Evolutionary conservation across 2,113 vertebrate genomes (phyloP), one percentile per base, ranked within the genome.

Genomic region (Cettia cetti): DNA sequence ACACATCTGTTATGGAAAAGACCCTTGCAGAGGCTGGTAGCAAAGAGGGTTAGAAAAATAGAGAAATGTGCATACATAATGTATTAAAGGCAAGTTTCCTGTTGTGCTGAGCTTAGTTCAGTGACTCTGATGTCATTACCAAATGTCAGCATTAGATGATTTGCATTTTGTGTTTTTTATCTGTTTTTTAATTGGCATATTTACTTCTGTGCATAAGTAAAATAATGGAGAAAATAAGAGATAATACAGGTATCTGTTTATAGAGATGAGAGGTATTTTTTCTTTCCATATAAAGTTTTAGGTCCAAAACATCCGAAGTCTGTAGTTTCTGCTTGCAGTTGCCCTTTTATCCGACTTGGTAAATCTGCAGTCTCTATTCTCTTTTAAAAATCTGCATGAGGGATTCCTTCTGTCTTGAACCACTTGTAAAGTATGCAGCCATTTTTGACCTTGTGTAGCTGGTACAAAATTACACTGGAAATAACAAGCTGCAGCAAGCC

Each of bases 291-390:
- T 86, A 16, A 95, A 96, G 94, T 95, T 92, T 96, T 97, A 96
- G 95, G 94, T 96, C 94, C 94, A 96, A 95, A 96, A 77, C 92
- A 91, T 83, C 94, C 53, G 92, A 96, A 97, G 95, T 88, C 87
- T 96, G 71, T 97, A 96, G 95, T 96, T 96, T 96, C 96, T 92
- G 95, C 93, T 97, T 97, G 92, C 95, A 96, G 92, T 96, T 97
- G 91, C 95, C 92, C 95, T 95, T 96, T 97, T 96, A 95, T 93
- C 94, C 95, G 91, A 90, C 96, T 93, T 95, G 79, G 89, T 97
- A 95, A 95, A 94, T 93, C 94, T 96, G 86, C 94, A 95, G 92
- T 96, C 92, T 94, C 93, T 94, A 95, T 94, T 86, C 88, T 96
- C 93, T 96, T 92, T 97, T 93, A 92, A 97, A 97, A 96, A 96